Conservation (phyloP, 1,140 invertebrate genomes). For the Papilio polytes region DNA sequence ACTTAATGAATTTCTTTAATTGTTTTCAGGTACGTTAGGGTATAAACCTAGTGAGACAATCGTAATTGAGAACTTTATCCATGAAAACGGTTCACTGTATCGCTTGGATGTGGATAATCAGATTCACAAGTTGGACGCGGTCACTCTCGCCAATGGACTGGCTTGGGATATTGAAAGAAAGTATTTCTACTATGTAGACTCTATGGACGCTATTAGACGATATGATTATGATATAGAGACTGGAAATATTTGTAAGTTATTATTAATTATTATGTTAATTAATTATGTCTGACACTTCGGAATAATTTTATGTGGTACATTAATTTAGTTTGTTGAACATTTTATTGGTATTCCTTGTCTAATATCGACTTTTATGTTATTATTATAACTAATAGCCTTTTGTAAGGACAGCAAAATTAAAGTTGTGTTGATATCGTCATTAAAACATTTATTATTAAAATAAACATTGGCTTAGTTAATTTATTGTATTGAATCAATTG, state of each 20-base stretch:
- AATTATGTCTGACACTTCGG: not conserved
- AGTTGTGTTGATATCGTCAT: too few relatives aligned
- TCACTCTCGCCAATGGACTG: constrained; percentile 90
- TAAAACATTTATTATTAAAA: too few relatives aligned
- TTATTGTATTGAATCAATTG: not conserved
- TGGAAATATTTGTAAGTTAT: constrained; percentile 87
- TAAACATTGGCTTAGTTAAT: too few relatives aligned
- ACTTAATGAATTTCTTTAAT: not conserved
- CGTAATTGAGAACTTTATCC: constrained; percentile 80
- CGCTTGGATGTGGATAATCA: constrained; percentile 77
- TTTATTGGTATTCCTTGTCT: too few relatives aligned
- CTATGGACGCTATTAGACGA: constrained; percentile 87
- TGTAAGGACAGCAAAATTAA: too few relatives aligned
- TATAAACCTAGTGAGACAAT: constrained; percentile 74
- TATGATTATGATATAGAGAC: constrained; percentile 90
- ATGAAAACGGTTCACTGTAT: constrained; percentile 85
- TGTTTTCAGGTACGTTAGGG: constrained; percentile 88
- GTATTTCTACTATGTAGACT: constrained; percentile 91
- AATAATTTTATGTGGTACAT: not conserved
- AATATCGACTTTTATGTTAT: too few relatives aligned
- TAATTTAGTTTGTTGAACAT: too few relatives aligned
- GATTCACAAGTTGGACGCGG: constrained; percentile 71
- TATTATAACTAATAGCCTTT: too few relatives aligned
- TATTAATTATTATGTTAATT: not conserved
- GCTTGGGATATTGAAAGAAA: constrained; percentile 89